Base-by-base conservation (phyloP, 2,888 invertebrate genomes). In the Pyrgus malvae region DNA sequence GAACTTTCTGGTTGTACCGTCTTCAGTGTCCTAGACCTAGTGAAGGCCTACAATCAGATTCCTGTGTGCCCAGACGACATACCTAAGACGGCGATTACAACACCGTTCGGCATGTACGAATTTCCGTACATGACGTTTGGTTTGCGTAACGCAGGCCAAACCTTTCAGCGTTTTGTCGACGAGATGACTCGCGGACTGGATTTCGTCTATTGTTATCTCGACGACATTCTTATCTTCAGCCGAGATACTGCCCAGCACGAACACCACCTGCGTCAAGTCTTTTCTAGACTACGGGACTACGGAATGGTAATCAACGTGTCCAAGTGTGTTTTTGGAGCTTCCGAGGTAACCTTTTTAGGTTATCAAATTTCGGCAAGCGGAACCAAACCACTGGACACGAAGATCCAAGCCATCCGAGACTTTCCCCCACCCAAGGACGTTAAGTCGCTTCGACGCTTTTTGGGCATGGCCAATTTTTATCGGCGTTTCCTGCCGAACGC, bases 61-160 rank as follows among this genome's bases (percentile, higher is more conserved):
- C 35, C 35, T 2, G 35, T 35, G 8, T 16, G 16, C 16, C 14
- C 16, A 9, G 16, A 35, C 1, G 35, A 35, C 9, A 63, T 78
- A 6, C 17, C 37, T 1, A 74, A 76, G 58, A 74, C 72, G 1
- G 74, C 68, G 0, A 64, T 71, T 4, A 68, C 57, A 1, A 71
- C 70, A 7, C 68, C 72, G 0, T 72, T 70, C 48, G 69, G 67
- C 5, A 50, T 72, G 12, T 70, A 58, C 40, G 69, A 80, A 48
- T 76, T 70, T 38, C 48, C 60, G 0, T 48, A 31, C 3, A 69
- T 73, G 70, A 58, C 62, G 0, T 80, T 79, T 23, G 77, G 80
- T 1, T 63, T 81, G 0, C 50, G 73, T 0, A 81, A 83, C 44
- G 77, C 79, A 0, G 74, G 69, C 0, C 76, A 80, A 50, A 74